These are phyloP conservation scores for Linnaemya vulpina DNA, from an alignment of 2,888 invertebrate species.

Conservation along the genomic window DNA sequence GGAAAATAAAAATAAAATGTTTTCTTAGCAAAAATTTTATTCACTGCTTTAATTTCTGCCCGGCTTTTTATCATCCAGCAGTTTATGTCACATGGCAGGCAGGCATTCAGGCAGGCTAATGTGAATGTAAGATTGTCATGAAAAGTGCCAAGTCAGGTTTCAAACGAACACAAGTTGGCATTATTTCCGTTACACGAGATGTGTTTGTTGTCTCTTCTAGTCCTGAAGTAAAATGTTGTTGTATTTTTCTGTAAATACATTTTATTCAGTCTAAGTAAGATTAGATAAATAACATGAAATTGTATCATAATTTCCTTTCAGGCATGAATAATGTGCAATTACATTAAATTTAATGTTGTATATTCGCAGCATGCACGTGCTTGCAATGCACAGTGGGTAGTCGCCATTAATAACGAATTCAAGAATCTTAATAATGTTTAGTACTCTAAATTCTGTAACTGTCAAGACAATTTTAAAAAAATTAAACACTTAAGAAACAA, in stretches of 20 bases:
- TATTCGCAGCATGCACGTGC: not conserved
- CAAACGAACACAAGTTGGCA: slow-evolving; percentile 32
- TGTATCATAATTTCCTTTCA: slow-evolving; percentile 38
- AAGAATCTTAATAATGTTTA: too few relatives aligned
- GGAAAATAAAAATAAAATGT: not conserved
- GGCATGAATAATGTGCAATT: slow-evolving; percentile 49
- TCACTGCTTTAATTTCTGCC: not conserved
- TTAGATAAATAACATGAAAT: not conserved
- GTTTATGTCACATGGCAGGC: not conserved
- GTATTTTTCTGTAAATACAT: not conserved
- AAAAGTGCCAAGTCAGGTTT: slow-evolving; percentile 51
- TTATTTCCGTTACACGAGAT: slow-evolving; percentile 21
- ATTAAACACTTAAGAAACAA: too few relatives aligned
- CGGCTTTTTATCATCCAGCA: not conserved
- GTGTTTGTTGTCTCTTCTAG: not conserved
- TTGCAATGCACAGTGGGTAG: too few relatives aligned
- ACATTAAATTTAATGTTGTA: not conserved
- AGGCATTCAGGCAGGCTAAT: slow-evolving; percentile 36
- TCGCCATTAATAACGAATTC: too few relatives aligned
- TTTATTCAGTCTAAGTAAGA: not conserved
- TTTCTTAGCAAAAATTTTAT: not conserved
- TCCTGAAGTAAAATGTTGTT: not conserved
- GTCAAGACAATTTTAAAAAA: too few relatives aligned
- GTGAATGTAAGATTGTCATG: slow-evolving; percentile 33
- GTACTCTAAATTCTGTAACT: too few relatives aligned